Base-by-base conservation (phyloP, 2,888 invertebrate genomes). In the Troides oblongomaculatus region DNA sequence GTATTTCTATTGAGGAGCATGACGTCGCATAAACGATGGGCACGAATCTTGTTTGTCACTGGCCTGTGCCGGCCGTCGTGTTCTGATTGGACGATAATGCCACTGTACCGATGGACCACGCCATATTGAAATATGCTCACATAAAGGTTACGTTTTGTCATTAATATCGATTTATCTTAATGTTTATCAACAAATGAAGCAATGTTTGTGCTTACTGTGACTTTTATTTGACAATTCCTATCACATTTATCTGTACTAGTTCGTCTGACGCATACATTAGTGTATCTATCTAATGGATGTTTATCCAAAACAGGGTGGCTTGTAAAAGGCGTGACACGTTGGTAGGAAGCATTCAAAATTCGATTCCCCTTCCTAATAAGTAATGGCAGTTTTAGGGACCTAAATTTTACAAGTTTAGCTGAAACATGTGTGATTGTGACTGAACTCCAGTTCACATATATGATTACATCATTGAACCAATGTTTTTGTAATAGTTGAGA, bases 21-120 rank as follows among this genome's bases (percentile, higher is more conserved):
- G 92, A 91, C 90, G 78, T 79, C 79, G 91, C 92, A 92, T 87
- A 90, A 90, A 87, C 80, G 87, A 84, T 87, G 82, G 75, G 74
- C 83, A 85, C 83, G 86, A 87, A 90, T 88, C 88, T 88, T 89
- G 90, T 92, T 89, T 90, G 92, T 92, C 91, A 90, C 89, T 84
- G 88, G 74, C 74, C 74, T 77, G 72, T 68, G 79, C 78, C 77
- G 71, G 71, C 68, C 74, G 72, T 71, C 74, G 62, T 68, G 66
- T 69, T 76, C 77, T 75, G 85, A 89, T 89, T 80, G 78, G 78
- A 78, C 80, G 89, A 90, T 90, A 86, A 81, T 77, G 78, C 80
- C 79, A 76, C 78, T 76, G 77, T 77, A 75, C 76, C 74, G 77
- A 80, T 79, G 77, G 78, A 75, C 80, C 79, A 81, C 70, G 76